Evolutionary conservation across 2,888 invertebrate genomes (phyloP).

Genomic region (Temnothorax unifasciatus): DNA sequence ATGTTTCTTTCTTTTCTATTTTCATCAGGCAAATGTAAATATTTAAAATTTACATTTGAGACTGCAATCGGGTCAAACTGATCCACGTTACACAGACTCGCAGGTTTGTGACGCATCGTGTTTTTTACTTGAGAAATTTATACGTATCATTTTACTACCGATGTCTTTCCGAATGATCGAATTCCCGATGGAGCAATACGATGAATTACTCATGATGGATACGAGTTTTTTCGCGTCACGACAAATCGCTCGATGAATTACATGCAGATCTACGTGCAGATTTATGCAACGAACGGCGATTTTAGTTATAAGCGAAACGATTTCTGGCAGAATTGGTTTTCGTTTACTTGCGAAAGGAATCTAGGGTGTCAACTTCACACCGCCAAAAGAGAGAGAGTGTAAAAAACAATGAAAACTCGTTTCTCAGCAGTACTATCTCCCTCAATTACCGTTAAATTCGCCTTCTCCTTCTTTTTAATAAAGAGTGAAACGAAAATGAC

Average conservation of each 20-base stretch:
- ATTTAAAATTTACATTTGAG: conserved; percentile 11
- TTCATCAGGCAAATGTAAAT: neutral
- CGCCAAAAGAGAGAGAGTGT: neutral
- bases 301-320: neutral
- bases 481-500: conserved; percentile 65
- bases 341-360: neutral
- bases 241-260: conserved; percentile 39
- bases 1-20: neutral
- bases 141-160: conserved; percentile 7
- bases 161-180: conserved; percentile 1
- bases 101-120: neutral
- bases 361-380: too few relatives aligned
- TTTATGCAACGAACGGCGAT: neutral
- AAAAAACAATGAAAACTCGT: conserved; percentile 21
- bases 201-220: conserved; percentile 6
- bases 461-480: conserved; percentile 27
- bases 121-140: conserved; percentile 29
- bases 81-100: neutral
- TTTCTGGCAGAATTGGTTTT: neutral
- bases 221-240: conserved; percentile 12
- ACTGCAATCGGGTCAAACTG: neutral
- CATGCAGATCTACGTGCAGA: conserved; percentile 1
- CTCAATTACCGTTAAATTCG: conserved; percentile 45
- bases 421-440: neutral
- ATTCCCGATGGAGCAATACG: conserved; percentile 9